Evolutionary conservation across 2,888 invertebrate genomes (phyloP), one percentile per base, ranked within the genome.

Genomic region (Thymelicus acteon): DNA sequence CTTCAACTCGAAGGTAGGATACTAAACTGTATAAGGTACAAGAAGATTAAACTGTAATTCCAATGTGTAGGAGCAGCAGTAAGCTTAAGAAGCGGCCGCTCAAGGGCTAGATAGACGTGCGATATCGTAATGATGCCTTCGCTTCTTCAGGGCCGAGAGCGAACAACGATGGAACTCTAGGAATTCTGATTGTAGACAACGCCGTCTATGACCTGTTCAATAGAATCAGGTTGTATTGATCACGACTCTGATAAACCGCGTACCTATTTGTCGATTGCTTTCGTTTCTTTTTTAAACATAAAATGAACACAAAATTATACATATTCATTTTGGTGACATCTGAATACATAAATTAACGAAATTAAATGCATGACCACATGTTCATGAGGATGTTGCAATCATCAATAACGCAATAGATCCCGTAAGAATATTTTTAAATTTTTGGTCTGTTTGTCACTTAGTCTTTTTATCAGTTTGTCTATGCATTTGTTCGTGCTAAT

Each of bases 31-130:
- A 1, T 31, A 31, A 31, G 4, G 31, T 31, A 31, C 31, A 31
- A 31, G 31, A 19, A 31, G 31, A 31, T 31, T 10, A 54, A n/a
- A n/a, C 7, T n/a, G 39, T n/a, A 31, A 31, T 37, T 37, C 70
- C 7, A 10, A 64, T n/a, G 37, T 71, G 70, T 65, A 19, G 60
- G 6, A 7, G 15, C 24, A 15, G 70, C 71, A 63, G 61, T 63
- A 74, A 69, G 71, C 74, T 64, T 65, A 70, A 74, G 74, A 69
- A 68, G 73, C 72, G 67, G 60, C 44, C 60, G 76, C 76, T 71
- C 73, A 76, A 78, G 76, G 80, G 79, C 75, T 74, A 76, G 76
- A 80, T 80, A 73, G 71, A 74, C 71, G 74, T 74, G 74, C 74
- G 75, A 78, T 77, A 75, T 72, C 71, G 75, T 77, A 79, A 79